These are phyloP conservation scores for Notarius lentiginosus DNA, from an alignment of 2,113 vertebrate species.

Conservation along the genomic window DNA sequence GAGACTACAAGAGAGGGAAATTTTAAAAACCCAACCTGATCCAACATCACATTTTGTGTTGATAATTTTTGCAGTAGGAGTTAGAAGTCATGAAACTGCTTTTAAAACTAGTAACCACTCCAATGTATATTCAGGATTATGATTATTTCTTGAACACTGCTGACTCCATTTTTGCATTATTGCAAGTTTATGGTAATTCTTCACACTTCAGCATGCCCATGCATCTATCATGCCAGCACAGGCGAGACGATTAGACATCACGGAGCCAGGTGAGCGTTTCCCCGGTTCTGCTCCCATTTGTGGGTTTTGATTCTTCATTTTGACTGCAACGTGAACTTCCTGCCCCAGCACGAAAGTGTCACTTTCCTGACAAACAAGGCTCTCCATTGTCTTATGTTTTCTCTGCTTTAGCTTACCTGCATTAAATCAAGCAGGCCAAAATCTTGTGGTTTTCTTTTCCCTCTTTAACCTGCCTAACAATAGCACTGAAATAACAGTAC, in stretches of 20 bases:
- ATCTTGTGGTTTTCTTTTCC: slow-evolving; percentile 31
- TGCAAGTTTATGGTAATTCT: neutral
- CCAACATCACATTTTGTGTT: neutral
- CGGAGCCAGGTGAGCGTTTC: slow-evolving; percentile 16
- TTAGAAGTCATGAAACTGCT: neutral
- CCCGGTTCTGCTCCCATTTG: slow-evolving; percentile 24
- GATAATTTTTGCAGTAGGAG: neutral
- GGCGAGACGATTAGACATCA: slow-evolving; percentile 25
- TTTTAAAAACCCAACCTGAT: neutral
- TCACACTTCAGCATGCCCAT: neutral
- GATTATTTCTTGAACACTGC: neutral
- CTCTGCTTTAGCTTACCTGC: slow-evolving; percentile 36
- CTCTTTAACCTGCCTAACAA: slow-evolving; percentile 19
- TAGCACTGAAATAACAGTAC: slow-evolving; percentile 13
- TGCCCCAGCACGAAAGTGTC: slow-evolving; percentile 34
- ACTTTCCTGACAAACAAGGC: slow-evolving; percentile 43
- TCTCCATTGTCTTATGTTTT: slow-evolving; percentile 35
- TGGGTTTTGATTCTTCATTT: slow-evolving; percentile 44
- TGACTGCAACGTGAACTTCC: slow-evolving; percentile 24
- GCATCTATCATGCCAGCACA: slow-evolving; percentile 1
- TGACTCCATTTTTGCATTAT: neutral
- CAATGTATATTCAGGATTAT: neutral
- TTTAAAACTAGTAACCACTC: neutral
- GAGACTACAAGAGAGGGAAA: neutral
- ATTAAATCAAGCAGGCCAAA: slow-evolving; percentile 1